Conservation (phyloP, 2,888 invertebrate species). For the Xestia rhomboidea region DNA sequence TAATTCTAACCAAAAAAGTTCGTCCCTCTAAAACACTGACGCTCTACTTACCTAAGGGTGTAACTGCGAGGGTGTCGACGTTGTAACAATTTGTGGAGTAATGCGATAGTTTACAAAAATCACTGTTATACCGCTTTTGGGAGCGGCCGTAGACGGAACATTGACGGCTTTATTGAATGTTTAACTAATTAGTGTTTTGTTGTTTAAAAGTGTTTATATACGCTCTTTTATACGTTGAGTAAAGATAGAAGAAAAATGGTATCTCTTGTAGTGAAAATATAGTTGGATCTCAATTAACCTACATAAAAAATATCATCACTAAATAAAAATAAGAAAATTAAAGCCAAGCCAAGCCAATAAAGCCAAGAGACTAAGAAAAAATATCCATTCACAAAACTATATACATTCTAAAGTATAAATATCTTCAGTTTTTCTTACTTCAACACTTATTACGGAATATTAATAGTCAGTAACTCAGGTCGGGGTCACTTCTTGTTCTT, state of each 20-base stretch:
- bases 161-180: conserved; percentile 69
- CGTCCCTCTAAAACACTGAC: conserved; percentile 35
- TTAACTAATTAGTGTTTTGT: conserved; percentile 58
- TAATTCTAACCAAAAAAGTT: conserved; percentile 37
- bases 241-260: neutral
- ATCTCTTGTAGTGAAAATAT: neutral
- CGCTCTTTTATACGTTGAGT: neutral
- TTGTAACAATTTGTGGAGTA: conserved; percentile 82
- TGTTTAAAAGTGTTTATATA: neutral
- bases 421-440: conserved; percentile 48
- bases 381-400: conserved; percentile 31
- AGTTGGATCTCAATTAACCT: neutral
- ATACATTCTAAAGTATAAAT: conserved; percentile 8
- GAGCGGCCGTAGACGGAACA: conserved; percentile 70
- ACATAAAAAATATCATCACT: too few species aligned
- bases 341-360: too few species aligned
- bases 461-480: conserved; percentile 50
- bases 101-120: conserved; percentile 85
- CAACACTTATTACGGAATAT: conserved; percentile 53
- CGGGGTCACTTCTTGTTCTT: conserved; percentile 77
- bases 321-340: neutral
- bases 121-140: conserved; percentile 74
- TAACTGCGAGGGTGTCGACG: conserved; percentile 77
- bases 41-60: conserved; percentile 74
- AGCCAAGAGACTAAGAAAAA: conserved; percentile 35